A percentile compares a stretch with the other conserved stretches of the same genome.
phyloP scores from a whole-genome alignment of 2,888 invertebrate species.

The Amphipoea lucens region DNA sequence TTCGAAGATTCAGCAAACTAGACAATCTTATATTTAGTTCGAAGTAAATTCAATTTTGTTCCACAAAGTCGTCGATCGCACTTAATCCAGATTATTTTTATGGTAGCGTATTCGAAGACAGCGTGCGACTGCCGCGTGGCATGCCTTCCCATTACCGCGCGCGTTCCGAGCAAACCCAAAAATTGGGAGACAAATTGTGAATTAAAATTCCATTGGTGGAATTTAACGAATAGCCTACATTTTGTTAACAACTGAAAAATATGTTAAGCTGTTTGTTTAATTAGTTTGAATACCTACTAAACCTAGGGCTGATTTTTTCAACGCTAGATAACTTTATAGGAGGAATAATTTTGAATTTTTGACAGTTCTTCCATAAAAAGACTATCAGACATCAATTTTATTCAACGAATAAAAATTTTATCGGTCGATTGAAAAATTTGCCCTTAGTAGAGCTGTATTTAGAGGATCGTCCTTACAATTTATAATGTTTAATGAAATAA shows the following conservation, averaged over 20 bases:
- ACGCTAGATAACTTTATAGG: too few species aligned
- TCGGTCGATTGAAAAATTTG: too few species aligned
- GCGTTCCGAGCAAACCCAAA: conserved; percentile 80
- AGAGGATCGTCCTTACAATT: not conserved
- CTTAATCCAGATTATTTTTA: conserved; percentile 77
- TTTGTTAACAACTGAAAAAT: conserved; percentile 54
- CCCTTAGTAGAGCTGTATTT: not conserved
- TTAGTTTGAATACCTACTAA: not conserved
- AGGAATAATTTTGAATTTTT: too few species aligned
- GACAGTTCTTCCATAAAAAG: too few species aligned
- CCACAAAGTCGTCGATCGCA: conserved; percentile 62
- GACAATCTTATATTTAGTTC: conserved; percentile 49
- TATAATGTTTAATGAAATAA: not conserved
- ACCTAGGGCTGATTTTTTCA: too few species aligned
- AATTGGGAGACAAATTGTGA: conserved; percentile 84
- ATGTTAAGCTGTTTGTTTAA: conserved; percentile 22
- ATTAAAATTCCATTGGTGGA: conserved; percentile 83
- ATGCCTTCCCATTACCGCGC: conserved; percentile 83
- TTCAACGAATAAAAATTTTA: too few species aligned
- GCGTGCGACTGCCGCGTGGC: conserved; percentile 80
- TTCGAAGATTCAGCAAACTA: conserved; percentile 70
- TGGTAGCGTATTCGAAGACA: conserved; percentile 74
- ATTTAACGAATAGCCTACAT: conserved; percentile 55
- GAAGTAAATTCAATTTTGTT: conserved; percentile 44
- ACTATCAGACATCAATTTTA: too few species aligned